Conservation (phyloP, 2,888 invertebrate species). For the Apotomis turbidana region DNA sequence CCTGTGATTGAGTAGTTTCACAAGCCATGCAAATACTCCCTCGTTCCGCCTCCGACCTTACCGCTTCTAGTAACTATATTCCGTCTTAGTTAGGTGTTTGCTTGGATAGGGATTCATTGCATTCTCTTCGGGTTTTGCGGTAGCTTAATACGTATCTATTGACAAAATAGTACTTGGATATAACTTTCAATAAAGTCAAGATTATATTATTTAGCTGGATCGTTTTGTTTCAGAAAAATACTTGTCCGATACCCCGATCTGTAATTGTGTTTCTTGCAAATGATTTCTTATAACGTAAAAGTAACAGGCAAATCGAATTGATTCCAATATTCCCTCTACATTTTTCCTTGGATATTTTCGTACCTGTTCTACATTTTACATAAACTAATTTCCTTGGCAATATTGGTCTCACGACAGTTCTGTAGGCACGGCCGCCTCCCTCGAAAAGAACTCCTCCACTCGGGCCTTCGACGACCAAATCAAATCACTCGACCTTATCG, state of each 20-base stretch:
- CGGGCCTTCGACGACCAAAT: constrained; percentile 77
- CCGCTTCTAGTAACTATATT: constrained; percentile 16
- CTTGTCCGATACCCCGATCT: constrained; percentile 49
- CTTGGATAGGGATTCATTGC: neutral
- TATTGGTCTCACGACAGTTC: constrained; percentile 82
- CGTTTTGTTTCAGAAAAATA: neutral
- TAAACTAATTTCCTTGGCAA: constrained; percentile 83
- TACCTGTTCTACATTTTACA: constrained; percentile 82
- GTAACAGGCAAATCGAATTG: constrained; percentile 50
- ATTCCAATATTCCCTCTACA: constrained; percentile 68
- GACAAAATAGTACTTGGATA: no score
- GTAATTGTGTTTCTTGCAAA: constrained; percentile 60
- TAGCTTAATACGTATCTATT: no score
- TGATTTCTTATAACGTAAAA: constrained; percentile 47
- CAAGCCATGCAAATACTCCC: constrained; percentile 27
- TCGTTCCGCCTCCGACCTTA: constrained; percentile 12
- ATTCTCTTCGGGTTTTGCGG: neutral
- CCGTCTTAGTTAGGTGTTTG: neutral
- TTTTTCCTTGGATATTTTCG: constrained; percentile 78
- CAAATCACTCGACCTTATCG: constrained; percentile 81
- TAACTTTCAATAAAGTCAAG: no score
- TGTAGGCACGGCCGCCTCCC: constrained; percentile 74
- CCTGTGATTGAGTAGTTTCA: constrained; percentile 29
- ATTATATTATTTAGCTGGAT: no score
- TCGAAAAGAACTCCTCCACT: constrained; percentile 75